Evolutionary conservation across 2,797 vertebrate species (phyloP).

Genomic region (Cossypha niveicapilla): DNA sequence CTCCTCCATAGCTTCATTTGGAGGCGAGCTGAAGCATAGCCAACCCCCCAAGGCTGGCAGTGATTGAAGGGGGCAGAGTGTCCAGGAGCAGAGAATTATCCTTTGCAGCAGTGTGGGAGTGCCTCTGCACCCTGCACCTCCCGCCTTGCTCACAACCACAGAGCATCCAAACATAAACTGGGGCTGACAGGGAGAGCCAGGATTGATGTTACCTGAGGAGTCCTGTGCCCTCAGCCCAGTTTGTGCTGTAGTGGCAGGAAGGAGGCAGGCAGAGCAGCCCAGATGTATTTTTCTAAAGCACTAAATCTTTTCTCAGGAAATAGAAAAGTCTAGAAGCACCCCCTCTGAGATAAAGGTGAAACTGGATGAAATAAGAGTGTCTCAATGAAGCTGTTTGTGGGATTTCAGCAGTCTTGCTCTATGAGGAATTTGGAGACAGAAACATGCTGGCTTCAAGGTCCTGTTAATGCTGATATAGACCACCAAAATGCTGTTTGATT

Average conservation of each 20-base stretch:
- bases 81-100: background rate
- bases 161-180: background rate
- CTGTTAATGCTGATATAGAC: background rate
- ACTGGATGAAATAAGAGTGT: background rate
- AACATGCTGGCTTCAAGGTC: background rate
- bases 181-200: background rate
- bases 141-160: background rate
- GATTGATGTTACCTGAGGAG: background rate
- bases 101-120: background rate
- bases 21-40: background rate
- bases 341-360: background rate
- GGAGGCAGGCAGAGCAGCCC: background rate
- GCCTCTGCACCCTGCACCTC: background rate
- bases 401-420: background rate
- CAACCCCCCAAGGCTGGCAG: background rate
- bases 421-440: background rate
- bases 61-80: background rate
- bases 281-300: background rate
- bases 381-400: background rate
- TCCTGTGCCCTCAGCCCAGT: background rate
- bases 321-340: background rate
- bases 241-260: background rate
- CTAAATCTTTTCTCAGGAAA: background rate
- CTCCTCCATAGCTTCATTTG: background rate
- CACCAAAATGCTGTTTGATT: background rate